These are phyloP conservation scores for Telmatochromis bifrenatus DNA, from an alignment of 2,113 vertebrate species.

Conservation along the genomic window DNA sequence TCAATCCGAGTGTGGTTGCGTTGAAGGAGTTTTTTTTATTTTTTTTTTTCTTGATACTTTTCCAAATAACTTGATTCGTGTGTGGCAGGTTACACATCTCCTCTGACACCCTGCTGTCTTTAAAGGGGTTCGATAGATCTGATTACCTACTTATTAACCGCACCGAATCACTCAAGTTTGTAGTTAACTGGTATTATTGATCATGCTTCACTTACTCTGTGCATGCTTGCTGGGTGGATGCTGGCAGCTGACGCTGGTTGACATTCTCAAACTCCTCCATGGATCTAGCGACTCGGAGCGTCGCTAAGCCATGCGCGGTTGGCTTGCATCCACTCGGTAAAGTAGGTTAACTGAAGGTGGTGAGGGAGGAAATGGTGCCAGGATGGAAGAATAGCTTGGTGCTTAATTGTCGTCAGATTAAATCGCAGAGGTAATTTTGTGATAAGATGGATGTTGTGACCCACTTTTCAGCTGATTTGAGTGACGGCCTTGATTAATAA, in stretches of 20 bases:
- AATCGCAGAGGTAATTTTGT: not conserved
- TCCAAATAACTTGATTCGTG: not conserved
- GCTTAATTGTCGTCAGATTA: not conserved
- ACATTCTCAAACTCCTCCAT: not conserved
- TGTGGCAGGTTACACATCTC: not conserved
- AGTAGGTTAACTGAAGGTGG: not conserved
- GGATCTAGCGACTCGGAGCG: not conserved
- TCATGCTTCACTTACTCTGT: not conserved
- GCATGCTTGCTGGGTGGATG: not conserved
- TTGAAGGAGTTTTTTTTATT: not conserved
- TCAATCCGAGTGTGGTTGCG: rapidly evolving
- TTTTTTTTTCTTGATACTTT: not conserved
- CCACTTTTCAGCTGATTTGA: slow-evolving; percentile 14
- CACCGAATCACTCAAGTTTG: slow-evolving; percentile 8
- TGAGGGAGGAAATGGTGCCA: not conserved
- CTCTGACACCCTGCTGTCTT: not conserved
- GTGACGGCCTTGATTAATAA: slow-evolving; percentile 30
- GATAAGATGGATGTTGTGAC: not conserved
- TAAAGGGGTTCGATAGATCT: not conserved
- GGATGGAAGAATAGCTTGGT: not conserved
- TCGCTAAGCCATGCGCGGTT: not conserved
- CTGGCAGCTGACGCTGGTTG: not conserved
- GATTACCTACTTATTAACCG: slow-evolving; percentile 15
- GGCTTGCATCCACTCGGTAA: not conserved
- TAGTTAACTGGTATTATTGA: slow-evolving; percentile 16